Base-by-base conservation (phyloP, 2,888 invertebrate genomes). In the Drosophila rubida region DNA sequence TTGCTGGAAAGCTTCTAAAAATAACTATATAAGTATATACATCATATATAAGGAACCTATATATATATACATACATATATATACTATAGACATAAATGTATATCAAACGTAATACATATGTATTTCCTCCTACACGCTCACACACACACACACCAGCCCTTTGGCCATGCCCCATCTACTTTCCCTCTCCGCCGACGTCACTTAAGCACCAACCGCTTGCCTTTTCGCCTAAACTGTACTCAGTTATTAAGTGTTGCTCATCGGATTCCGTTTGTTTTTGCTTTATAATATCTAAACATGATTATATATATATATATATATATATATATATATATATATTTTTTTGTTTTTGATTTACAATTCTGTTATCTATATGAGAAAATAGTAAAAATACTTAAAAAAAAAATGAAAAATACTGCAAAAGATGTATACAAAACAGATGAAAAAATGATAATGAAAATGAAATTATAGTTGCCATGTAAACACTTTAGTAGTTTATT, bases 391-490 rank as follows among this genome's bases (percentile, higher is more conserved):
- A 58, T 46, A 49, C 35, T 37, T 30, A 23, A 54, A 53, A 51
- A 22, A 48, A 42, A 4, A 23, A 41, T 4, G 9, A 30, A 37
- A 19, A 57, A 69, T 58, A 65, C 44, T 58, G 63, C 69, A 70
- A 57, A 27, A 57, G 27, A 71, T 59, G 51, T 70, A 59, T 64
- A 70, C 59, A 70, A 35, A 67, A 61, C 5, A 48, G 60, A 58
- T 32, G 22, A 25, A 53, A 55, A 25, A 42, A 16, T 41, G 58
- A 41, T 25, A 16, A 45, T 51, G 35, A 70, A 76, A 68, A 70
- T 60, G 71, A 85, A 78, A 75, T 85, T 81, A 85, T 85, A 81
- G 82, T 82, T 82, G 88, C 82, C 82, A 82, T 82, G 79, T 73
- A 78, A 82, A 87, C 88, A 87, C 82, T 65, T 87, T 73, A 85